Percentiles rank a stretch among this genome's conserved stretches.
Evolutionary conservation across 2,888 invertebrate species (phyloP).

Genomic region (Mythimna lalbum): DNA sequence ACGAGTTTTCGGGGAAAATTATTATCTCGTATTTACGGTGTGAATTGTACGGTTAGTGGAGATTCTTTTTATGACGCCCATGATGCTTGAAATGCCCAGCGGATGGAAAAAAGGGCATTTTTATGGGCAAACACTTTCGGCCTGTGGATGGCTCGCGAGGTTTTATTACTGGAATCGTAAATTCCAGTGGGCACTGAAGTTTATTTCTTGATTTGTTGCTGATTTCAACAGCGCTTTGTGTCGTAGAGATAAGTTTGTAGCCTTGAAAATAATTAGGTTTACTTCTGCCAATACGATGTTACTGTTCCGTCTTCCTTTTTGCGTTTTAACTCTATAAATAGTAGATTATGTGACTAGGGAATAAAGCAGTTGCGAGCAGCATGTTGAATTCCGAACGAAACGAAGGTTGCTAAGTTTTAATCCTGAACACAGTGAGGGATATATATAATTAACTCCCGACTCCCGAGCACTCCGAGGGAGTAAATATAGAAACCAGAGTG

Average conservation of each 20-base stretch:
- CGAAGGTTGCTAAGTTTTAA: no score
- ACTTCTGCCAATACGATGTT: not conserved
- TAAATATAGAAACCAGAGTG: no score
- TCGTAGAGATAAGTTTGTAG: not conserved
- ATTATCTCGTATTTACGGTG: slow-evolving; percentile 47
- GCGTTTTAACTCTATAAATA: no score
- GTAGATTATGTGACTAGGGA: no score
- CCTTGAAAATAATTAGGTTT: slow-evolving; percentile 14
- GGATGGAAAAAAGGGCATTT: slow-evolving; percentile 41
- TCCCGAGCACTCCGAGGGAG: no score
- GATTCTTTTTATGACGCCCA: slow-evolving; percentile 52
- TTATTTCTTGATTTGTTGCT: slow-evolving; percentile 45
- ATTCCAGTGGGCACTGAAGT: slow-evolving; percentile 25
- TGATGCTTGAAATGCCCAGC: slow-evolving; percentile 44
- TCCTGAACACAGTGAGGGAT: no score
- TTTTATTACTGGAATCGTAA: slow-evolving; percentile 51
- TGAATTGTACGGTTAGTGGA: slow-evolving; percentile 45
- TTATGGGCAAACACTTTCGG: slow-evolving; percentile 49
- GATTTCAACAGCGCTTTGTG: slow-evolving; percentile 17
- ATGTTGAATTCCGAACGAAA: no score
- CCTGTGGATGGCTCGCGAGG: slow-evolving; percentile 2
- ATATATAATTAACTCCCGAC: no score
- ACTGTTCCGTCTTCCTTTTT: no score
- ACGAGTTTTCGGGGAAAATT: slow-evolving; percentile 46
- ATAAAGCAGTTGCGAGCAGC: no score